Evolutionary conservation across 92 coral and sea anemone genomes (phyloP), one percentile per base, ranked within the genome.

Genomic region (Porites rus): DNA sequence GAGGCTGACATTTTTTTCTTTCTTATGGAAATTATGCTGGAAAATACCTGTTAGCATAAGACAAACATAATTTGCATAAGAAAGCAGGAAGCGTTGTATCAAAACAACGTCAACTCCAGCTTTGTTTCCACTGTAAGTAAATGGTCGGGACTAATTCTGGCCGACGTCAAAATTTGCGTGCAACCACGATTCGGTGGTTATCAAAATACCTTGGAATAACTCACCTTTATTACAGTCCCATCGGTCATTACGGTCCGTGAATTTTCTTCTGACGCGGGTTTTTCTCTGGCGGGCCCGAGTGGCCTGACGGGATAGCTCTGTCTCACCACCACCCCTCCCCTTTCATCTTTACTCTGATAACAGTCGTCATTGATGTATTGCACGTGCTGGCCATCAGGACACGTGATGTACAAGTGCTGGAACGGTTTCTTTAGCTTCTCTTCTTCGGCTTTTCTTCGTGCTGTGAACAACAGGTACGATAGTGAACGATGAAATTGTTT

Each of bases 301-400:
- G 92, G 89, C 90, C 84, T 96, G 61, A 96, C 90, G 52, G 98
- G 96, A 87, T 96, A 96, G 22, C 96, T 79, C 62, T 96, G 98
- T 19, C 99, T 90, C 66, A 95, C 98, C 6, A 90, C 77, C 71
- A 96, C 98, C 75, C 98, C 99, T 20, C 99, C 99, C 89, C 63
- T 69, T 83, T 88, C 93, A 17, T 76, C 89, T 65, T 63, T 78
- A 80, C 97, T 95, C 51, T 59, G 76, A 80, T 91, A 95, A 72
- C 54, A 58, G 63, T 90, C 94, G 50, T 96, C 97, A 62, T 95
- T 96, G 17, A 92, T 87, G 77, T 91, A 95, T 79, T 95, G 96
- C 22, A 95, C 87, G 73, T 95, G 99, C 46, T 95, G 93, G 31
- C 99, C 99, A 76, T 95, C 98, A 13, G 98, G 99, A 70, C 97